Percentiles rank a stretch among this genome's conserved stretches.
These are phyloP conservation scores for Archaeoteleia sp. DNA, from an alignment of 2,888 invertebrate species.

Conservation along the genomic window DNA sequence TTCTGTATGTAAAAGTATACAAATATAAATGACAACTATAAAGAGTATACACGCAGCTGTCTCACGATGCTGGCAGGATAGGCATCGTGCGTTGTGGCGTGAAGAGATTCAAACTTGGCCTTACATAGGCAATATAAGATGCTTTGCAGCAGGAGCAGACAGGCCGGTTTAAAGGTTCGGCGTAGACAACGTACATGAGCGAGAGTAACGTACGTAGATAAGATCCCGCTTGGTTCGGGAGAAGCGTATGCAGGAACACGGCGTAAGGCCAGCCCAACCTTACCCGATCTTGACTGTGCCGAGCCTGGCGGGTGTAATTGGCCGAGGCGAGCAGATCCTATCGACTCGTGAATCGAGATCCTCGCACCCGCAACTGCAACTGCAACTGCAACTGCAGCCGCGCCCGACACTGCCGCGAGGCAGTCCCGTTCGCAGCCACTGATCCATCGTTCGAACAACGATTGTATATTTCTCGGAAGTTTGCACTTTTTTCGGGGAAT, in stretches of 20 bases:
- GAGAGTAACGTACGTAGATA: constrained; percentile 63
- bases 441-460: constrained; percentile 28
- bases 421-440: constrained; percentile 12
- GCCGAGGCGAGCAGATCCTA: constrained; percentile 67
- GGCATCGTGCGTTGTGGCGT: constrained; percentile 32
- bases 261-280: constrained; percentile 20
- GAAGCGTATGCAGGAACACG: constrained; percentile 52
- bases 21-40: too few species aligned
- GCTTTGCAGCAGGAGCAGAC: constrained; percentile 62
- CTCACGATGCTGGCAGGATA: constrained; percentile 44
- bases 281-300: constrained; percentile 25
- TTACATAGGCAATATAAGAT: constrained; percentile 59
- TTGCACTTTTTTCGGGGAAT: constrained; percentile 45
- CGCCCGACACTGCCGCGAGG: constrained; percentile 44
- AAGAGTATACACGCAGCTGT: constrained; percentile 20
- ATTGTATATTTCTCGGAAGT: constrained; percentile 43
- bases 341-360: constrained; percentile 67
- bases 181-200: constrained; percentile 61
- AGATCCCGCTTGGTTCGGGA: constrained; percentile 61
- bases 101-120: constrained; percentile 55
- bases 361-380: constrained; percentile 49
- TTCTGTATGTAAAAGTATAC: too few species aligned
- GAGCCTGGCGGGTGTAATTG: constrained; percentile 69
- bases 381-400: constrained; percentile 46
- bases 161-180: constrained; percentile 58